phyloP scores from a whole-genome alignment of 2,113 vertebrate genomes.

The Tylochromis polylepis region DNA sequence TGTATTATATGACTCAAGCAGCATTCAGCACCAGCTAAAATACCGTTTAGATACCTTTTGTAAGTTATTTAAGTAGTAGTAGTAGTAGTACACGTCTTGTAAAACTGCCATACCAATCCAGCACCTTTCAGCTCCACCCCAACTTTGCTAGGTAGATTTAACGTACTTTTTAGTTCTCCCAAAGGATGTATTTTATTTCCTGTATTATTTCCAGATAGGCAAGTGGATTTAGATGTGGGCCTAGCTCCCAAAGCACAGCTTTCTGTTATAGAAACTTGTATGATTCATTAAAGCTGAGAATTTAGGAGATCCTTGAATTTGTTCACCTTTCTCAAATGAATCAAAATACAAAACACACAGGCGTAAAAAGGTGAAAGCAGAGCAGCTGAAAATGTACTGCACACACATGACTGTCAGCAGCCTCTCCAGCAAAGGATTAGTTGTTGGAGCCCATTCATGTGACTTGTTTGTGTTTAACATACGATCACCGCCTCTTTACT shows the following conservation, averaged over 20 bases:
- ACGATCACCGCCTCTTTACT: neutral
- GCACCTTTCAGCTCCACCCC: neutral
- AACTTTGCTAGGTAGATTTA: neutral
- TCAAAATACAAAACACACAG: neutral
- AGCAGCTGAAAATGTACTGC: neutral
- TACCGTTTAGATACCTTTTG: neutral
- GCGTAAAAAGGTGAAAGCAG: neutral
- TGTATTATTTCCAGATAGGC: neutral
- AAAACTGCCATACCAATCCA: neutral
- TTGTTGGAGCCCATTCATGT: slow-evolving; percentile 17
- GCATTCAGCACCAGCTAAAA: neutral
- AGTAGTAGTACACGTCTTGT: neutral
- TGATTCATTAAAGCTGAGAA: neutral
- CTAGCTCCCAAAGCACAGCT: neutral
- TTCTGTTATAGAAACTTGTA: neutral
- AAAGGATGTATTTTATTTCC: neutral
- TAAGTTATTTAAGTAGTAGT: neutral
- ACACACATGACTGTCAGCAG: slow-evolving; percentile 42
- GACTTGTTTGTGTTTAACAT: neutral
- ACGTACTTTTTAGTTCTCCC: neutral
- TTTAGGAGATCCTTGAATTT: neutral
- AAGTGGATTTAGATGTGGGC: neutral
- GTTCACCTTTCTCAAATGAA: neutral
- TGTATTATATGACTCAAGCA: neutral
- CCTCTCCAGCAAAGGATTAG: neutral